phyloP scores from a whole-genome alignment of 2,797 vertebrate species.

The Selene dorsalis region DNA sequence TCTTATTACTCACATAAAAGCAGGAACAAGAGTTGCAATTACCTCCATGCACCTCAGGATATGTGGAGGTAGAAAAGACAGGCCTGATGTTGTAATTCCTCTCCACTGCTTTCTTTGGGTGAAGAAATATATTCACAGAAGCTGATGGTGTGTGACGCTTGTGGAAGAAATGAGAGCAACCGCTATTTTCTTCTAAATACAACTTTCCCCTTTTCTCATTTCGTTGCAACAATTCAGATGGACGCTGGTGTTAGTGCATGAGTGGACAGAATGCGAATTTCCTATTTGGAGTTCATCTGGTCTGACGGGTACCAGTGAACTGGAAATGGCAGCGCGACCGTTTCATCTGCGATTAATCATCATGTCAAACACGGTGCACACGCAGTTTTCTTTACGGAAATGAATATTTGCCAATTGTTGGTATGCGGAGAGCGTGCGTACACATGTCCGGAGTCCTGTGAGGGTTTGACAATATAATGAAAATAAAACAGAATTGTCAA shows the following conservation, averaged over 20 bases:
- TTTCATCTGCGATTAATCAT: slow-evolving; percentile 70
- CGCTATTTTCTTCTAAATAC: slow-evolving; percentile 27
- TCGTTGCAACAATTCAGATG: slow-evolving; percentile 30
- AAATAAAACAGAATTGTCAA: slow-evolving; percentile 69
- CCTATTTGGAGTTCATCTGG: slow-evolving; percentile 34
- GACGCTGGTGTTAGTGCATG: slow-evolving; percentile 37
- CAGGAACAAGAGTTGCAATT: slow-evolving; percentile 49
- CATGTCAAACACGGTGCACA: slow-evolving; percentile 47
- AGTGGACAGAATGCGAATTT: slow-evolving; percentile 52
- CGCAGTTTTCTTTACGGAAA: slow-evolving; percentile 30
- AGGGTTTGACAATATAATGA: slow-evolving; percentile 69
- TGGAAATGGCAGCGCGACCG: slow-evolving; percentile 38
- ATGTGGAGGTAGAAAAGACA: slow-evolving; percentile 24
- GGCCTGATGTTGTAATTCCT: slow-evolving; percentile 17
- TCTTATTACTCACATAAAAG: slow-evolving; percentile 65
- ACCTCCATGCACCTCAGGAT: slow-evolving; percentile 44
- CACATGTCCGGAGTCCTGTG: slow-evolving; percentile 50
- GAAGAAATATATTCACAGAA: not conserved
- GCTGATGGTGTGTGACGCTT: slow-evolving; percentile 8
- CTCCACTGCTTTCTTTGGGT: slow-evolving; percentile 11
- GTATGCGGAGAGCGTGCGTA: slow-evolving; percentile 18
- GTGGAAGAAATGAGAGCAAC: slow-evolving; percentile 35
- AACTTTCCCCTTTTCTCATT: slow-evolving; percentile 42
- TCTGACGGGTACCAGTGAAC: slow-evolving; percentile 33
- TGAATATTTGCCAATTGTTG: slow-evolving; percentile 35